These are phyloP conservation scores for Ramazzottius varieornatus DNA, from an alignment of 2,888 invertebrate genomes.

Conservation along the genomic window DNA sequence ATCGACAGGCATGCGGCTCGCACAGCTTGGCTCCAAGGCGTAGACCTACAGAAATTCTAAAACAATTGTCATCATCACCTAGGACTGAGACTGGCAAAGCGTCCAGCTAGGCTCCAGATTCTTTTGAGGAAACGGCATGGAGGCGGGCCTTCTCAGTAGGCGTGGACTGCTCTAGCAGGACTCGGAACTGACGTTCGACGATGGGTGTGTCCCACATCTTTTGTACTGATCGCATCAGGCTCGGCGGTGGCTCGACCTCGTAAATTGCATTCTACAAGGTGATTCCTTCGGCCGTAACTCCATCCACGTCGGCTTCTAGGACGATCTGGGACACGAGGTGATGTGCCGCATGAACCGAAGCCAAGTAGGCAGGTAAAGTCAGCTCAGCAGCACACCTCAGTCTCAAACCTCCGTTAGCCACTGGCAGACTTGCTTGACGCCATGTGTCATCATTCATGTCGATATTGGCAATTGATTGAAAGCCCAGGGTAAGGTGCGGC, in stretches of 20 bases:
- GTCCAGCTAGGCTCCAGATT: neutral
- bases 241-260: neutral
- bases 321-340: neutral
- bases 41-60: neutral
- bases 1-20: neutral
- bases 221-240: neutral
- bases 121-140: neutral
- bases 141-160: too few relatives aligned
- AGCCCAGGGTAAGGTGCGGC: too few relatives aligned
- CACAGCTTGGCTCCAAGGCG: neutral
- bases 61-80: neutral
- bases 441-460: neutral
- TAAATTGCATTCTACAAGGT: neutral
- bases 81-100: neutral
- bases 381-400: neutral
- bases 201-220: neutral
- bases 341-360: neutral
- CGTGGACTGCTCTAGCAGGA: too few relatives aligned
- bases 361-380: neutral
- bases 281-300: neutral
- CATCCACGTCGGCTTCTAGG: neutral
- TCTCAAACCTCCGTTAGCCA: neutral
- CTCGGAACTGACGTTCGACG: too few relatives aligned
- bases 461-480: neutral
- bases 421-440: neutral